Conservation (phyloP, 2,888 invertebrate genomes). For the Trimorus sp. region DNA sequence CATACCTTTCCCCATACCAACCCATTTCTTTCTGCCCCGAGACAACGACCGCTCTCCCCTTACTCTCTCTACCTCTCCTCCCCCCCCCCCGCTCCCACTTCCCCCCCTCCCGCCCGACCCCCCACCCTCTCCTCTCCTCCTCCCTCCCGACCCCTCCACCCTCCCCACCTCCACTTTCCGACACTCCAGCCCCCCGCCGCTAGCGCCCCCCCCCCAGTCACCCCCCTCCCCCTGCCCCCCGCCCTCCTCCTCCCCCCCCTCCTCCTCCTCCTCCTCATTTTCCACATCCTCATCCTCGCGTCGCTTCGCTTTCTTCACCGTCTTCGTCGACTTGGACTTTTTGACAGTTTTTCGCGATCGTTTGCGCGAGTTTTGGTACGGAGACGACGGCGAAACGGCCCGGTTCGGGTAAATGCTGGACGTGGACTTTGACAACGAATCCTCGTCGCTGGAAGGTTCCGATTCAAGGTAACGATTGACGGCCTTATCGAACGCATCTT, state of each 20-base stretch:
- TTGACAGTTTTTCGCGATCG: conserved; percentile 80
- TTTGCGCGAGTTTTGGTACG: conserved; percentile 77
- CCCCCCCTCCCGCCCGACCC: no score
- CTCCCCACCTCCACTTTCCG: no score
- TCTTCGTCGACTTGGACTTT: conserved; percentile 82
- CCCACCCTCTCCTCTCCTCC: no score
- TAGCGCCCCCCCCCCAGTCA: no score
- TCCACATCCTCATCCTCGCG: conserved; percentile 67
- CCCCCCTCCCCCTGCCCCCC: neutral
- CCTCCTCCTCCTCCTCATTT: conserved; percentile 68
- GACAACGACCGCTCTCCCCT: no score
- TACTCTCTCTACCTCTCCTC: no score
- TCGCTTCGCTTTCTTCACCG: conserved; percentile 71
- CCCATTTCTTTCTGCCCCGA: no score
- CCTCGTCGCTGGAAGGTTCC: conserved; percentile 89
- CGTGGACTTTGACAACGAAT: conserved; percentile 72
- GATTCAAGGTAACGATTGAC: conserved; percentile 92
- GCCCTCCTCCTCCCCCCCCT: conserved; percentile 67
- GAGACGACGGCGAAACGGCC: conserved; percentile 70
- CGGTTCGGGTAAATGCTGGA: conserved; percentile 67
- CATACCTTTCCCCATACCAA: no score
- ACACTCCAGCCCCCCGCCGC: no score
- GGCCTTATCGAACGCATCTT: conserved; percentile 90
- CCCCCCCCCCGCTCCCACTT: no score
- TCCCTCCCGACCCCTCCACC: no score